Percentiles rank a stretch among this genome's conserved stretches.
Evolutionary conservation across 2,113 vertebrate species (phyloP).

Genomic region (Misgurnus mizolepis): DNA sequence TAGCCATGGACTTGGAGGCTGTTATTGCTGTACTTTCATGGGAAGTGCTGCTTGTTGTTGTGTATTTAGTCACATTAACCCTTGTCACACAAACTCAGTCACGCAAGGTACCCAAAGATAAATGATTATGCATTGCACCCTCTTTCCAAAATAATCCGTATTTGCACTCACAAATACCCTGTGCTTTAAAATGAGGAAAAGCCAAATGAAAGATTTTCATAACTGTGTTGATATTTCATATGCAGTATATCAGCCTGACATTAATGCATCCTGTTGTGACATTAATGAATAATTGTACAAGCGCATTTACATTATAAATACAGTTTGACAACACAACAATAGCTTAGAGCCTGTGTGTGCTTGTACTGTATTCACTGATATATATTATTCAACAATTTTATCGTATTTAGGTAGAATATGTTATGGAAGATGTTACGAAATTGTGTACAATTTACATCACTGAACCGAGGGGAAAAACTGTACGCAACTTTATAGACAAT

Average conservation of each 20-base stretch:
- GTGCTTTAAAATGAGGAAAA: not conserved
- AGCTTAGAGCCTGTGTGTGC: not conserved
- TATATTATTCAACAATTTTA: slow-evolving; percentile 24
- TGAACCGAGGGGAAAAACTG: slow-evolving; percentile 76
- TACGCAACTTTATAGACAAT: slow-evolving; percentile 14
- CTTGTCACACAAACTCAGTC: slow-evolving; percentile 3
- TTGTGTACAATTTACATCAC: slow-evolving; percentile 65
- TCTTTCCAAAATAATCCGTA: not conserved
- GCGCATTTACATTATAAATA: slow-evolving; percentile 4
- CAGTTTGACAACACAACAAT: not conserved
- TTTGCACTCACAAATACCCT: slow-evolving; percentile 4
- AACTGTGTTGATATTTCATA: not conserved
- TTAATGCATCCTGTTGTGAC: not conserved
- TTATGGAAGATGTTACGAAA: slow-evolving; percentile 33
- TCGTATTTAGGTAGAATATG: slow-evolving; percentile 21
- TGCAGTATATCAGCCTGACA: not conserved
- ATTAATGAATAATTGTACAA: not conserved
- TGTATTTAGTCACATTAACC: slow-evolving; percentile 28
- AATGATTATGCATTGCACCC: slow-evolving; percentile 6
- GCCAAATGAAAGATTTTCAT: not conserved
- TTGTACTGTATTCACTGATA: slow-evolving; percentile 21
- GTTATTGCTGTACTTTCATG: slow-evolving; percentile 64
- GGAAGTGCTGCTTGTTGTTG: slow-evolving; percentile 18
- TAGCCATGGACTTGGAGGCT: slow-evolving; percentile 78
- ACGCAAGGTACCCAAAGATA: slow-evolving; percentile 9